Conservation (phyloP, 1,140 invertebrate species). For the Paracyclopina nana region DNA sequence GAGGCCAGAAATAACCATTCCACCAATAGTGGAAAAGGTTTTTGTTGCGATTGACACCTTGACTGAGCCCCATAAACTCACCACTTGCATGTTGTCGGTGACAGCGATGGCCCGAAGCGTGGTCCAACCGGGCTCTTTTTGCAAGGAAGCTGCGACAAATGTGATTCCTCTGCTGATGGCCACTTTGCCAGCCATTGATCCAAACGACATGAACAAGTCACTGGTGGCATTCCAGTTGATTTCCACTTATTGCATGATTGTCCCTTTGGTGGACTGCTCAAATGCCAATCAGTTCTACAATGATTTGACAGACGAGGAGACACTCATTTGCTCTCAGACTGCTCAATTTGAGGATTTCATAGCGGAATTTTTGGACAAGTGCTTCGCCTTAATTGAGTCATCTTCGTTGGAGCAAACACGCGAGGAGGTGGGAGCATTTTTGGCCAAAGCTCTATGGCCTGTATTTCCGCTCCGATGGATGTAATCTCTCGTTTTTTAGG, state of each 20-base stretch:
- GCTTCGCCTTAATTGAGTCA: conserved; percentile 51
- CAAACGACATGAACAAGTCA: conserved; percentile 69
- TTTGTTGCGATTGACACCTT: conserved; percentile 56
- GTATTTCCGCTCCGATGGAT: not conserved
- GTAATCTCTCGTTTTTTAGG: conserved; percentile 14
- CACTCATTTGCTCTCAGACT: conserved; percentile 49
- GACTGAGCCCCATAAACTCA: conserved; percentile 65
- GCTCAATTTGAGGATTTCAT: conserved; percentile 72
- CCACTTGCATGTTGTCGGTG: conserved; percentile 51
- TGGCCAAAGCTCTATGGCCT: conserved; percentile 3
- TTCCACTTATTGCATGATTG: conserved; percentile 45
- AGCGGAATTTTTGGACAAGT: conserved; percentile 56
- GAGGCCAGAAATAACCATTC: conserved; percentile 58
- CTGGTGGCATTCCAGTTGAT: conserved; percentile 57
- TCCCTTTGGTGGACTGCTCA: conserved; percentile 67
- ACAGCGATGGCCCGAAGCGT: conserved; percentile 45
- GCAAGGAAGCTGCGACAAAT: conserved; percentile 52
- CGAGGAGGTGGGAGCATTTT: conserved; percentile 21
- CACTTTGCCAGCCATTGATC: conserved; percentile 65
- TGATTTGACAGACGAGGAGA: conserved; percentile 42
- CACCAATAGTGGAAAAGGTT: conserved; percentile 51
- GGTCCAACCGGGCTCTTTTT: conserved; percentile 40
- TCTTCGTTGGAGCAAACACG: conserved; percentile 42
- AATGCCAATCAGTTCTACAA: conserved; percentile 38
- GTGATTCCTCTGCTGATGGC: conserved; percentile 57